A percentile compares a stretch with the other conserved stretches of the same genome.
Evolutionary conservation across 2,888 invertebrate genomes (phyloP).

Genomic region (Temnothorax ravouxi): DNA sequence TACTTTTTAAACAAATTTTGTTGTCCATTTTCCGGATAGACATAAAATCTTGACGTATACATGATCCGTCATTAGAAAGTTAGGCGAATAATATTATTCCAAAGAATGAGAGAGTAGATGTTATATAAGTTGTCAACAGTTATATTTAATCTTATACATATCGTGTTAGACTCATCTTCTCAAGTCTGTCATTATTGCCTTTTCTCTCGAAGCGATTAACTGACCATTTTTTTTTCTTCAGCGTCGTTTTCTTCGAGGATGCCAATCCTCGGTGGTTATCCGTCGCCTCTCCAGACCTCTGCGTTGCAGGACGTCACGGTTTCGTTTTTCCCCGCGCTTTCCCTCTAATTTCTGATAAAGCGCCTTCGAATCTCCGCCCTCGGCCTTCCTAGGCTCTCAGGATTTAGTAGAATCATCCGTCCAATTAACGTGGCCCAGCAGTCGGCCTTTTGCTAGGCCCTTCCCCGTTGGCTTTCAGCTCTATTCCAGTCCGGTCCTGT

Average conservation of each 20-base stretch:
- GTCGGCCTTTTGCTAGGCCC: constrained; percentile 40
- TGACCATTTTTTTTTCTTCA: constrained; percentile 37
- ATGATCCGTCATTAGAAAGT: background rate
- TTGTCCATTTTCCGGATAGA: background rate
- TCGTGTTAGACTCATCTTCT: background rate
- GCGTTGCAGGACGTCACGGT: background rate
- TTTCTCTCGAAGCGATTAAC: background rate
- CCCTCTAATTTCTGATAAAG: constrained; percentile 79
- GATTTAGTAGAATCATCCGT: constrained; percentile 81
- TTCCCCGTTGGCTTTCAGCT: constrained; percentile 18
- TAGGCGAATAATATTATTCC: background rate
- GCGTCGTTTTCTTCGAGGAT: constrained; percentile 21
- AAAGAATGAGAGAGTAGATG: background rate
- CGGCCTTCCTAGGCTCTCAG: constrained; percentile 72
- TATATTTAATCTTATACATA: constrained; percentile 1
- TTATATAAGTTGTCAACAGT: background rate
- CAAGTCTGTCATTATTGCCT: background rate
- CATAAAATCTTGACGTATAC: background rate
- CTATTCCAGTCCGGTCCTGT: constrained; percentile 28
- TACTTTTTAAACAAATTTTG: background rate
- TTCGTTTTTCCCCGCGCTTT: constrained; percentile 63
- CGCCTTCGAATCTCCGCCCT: constrained; percentile 65
- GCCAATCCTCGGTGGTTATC: constrained; percentile 58
- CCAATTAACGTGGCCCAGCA: constrained; percentile 78
- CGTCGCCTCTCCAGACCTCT: background rate